Base-by-base conservation (phyloP, 2,888 invertebrate genomes). In the Troides aeacus region DNA sequence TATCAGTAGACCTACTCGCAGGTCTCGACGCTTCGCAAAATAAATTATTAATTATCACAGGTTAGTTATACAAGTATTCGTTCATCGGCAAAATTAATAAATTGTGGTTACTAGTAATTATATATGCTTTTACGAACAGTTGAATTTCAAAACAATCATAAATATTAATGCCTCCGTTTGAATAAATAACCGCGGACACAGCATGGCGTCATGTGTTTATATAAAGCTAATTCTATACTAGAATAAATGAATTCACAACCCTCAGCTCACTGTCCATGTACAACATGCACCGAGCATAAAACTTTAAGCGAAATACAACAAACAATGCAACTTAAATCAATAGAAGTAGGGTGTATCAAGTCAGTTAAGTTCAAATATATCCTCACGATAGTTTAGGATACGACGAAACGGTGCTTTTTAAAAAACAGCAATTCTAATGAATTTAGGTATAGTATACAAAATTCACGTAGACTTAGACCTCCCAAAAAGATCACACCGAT, bases 161-260 rank as follows among this genome's bases (percentile, higher is more conserved):
- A 30, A 30, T 30, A n/a, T 46, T 15, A 46, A 46, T 46, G n/a
- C 18, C 17, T n/a, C n/a, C 2, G 12, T 56, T 62, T 46, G 46
- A 46, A 58, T 46, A 77, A 87, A 88, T 88, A 85, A 84, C 79
- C 74, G 78, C 81, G 78, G 77, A 58, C 68, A 62, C 70, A 68
- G 60, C 39, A 8, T 39, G 66, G 73, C 77, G 79, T 82, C 81
- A 76, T 79, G 79, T 88, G 85, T 81, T 81, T 85, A 85, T 81
- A 78, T 74, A 72, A 79, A 72, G 72, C 75, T 75, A 74, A 77
- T 72, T 74, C 75, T 77, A 78, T 81, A 84, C 81, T 82, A 84
- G 85, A 88, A 88, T 88, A 89, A 89, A 89, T 85, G 86, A 81
- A 85, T 84, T 23, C 82, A 81, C 80, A 81, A 79, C 80, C 84